These are phyloP conservation scores for Drosophila differens DNA, from an alignment of 2,888 invertebrate genomes.

Conservation along the genomic window DNA sequence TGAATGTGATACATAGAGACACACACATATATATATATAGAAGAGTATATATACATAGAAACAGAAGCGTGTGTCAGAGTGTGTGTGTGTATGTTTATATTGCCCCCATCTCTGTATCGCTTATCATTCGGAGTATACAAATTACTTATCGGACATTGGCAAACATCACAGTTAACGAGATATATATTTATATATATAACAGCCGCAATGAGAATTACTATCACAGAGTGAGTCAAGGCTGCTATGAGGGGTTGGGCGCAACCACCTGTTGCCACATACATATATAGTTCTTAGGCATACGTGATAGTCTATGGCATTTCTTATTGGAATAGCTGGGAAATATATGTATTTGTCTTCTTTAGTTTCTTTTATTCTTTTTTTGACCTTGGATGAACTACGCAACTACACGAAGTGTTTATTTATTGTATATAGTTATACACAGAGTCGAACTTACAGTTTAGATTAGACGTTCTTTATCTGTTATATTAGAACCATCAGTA, in stretches of 20 bases:
- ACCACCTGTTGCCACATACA: slow-evolving; percentile 29
- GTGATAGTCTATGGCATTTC: slow-evolving; percentile 6
- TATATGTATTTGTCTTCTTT: slow-evolving; percentile 14
- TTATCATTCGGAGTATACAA: slow-evolving; percentile 55
- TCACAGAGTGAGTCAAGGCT: slow-evolving; percentile 17
- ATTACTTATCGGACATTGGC: slow-evolving; percentile 43
- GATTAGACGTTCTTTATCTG: slow-evolving; percentile 19
- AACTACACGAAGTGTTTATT: not conserved
- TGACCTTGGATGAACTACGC: slow-evolving; percentile 3
- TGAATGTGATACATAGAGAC: slow-evolving; percentile 13
- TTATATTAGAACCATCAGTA: not conserved
- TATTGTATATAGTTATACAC: not conserved
- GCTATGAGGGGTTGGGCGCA: slow-evolving; percentile 4
- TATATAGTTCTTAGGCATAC: slow-evolving; percentile 10
- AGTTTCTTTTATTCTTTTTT: not conserved
- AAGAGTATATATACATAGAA: slow-evolving; percentile 5
- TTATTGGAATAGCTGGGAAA: slow-evolving; percentile 10
- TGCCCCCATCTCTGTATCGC: slow-evolving; percentile 6
- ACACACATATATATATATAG: slow-evolving; percentile 1
- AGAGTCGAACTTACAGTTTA: not conserved
- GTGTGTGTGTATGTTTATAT: slow-evolving; percentile 1
- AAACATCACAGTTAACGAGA: slow-evolving; percentile 29
- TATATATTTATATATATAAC: not conserved
- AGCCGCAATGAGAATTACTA: not conserved
- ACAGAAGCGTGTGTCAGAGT: slow-evolving; percentile 13